These are phyloP conservation scores for Leucania comma DNA, from an alignment of 2,888 invertebrate genomes.

Conservation along the genomic window DNA sequence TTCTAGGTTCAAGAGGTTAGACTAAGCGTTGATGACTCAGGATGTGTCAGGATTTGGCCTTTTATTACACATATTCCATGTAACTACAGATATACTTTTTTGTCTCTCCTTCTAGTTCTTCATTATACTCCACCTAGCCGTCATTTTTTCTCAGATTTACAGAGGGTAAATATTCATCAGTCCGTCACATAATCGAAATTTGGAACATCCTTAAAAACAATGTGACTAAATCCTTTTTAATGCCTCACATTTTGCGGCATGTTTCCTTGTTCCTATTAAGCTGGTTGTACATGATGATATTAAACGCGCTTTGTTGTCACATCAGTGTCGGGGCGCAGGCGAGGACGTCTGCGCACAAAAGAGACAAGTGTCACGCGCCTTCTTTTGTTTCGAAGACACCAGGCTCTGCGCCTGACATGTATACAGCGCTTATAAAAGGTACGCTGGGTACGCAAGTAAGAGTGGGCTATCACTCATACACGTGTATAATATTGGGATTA, in stretches of 20 bases:
- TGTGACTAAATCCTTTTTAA: conserved; percentile 4
- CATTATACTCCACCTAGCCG: no score
- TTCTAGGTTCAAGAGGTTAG: no score
- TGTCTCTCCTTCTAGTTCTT: no score
- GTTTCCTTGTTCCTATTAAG: conserved; percentile 4
- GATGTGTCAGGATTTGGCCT: no score
- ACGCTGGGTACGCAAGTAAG: conserved; percentile 23
- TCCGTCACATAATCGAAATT: neutral
- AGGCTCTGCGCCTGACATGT: conserved; percentile 29
- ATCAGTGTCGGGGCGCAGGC: conserved; percentile 46
- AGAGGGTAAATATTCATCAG: neutral
- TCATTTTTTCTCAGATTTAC: no score
- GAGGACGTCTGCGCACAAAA: conserved; percentile 46
- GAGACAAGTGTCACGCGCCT: conserved; percentile 40
- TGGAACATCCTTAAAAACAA: neutral
- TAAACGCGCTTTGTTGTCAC: conserved; percentile 57
- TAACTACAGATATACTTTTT: no score
- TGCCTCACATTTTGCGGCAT: conserved; percentile 3
- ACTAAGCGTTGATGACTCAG: no score
- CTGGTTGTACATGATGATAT: conserved; percentile 27
- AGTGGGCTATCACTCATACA: conserved; percentile 17
- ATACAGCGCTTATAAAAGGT: conserved; percentile 26
- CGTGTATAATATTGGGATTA: neutral
- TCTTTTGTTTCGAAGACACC: conserved; percentile 49
- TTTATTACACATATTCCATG: no score